Conservation (phyloP, 2,888 invertebrate genomes). For the Sminthurinus aureus region DNA sequence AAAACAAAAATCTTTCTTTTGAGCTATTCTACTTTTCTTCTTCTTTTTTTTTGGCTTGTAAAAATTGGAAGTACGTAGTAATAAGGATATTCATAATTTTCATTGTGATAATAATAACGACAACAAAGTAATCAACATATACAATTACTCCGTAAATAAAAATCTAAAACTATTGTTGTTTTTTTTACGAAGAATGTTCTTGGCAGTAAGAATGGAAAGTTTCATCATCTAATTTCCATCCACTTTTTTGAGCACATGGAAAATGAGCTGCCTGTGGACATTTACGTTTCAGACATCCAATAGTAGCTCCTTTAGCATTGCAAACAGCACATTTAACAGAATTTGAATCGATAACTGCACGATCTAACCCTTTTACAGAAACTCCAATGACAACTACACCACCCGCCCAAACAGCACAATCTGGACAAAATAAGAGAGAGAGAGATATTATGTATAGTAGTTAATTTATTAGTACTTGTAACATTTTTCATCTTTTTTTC, state of each 20-base stretch:
- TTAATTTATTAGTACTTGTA: background rate
- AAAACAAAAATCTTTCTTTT: too few relatives aligned
- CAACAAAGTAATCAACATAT: background rate
- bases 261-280: slow-evolving; percentile 56
- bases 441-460: too few relatives aligned
- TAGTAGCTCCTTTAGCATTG: slow-evolving; percentile 51
- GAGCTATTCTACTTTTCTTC: too few relatives aligned
- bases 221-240: slow-evolving; percentile 54
- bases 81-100: background rate
- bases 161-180: slow-evolving; percentile 1
- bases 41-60: too few relatives aligned
- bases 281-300: slow-evolving; percentile 53
- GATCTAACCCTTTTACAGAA: slow-evolving; percentile 51
- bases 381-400: slow-evolving; percentile 52
- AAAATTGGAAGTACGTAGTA: background rate
- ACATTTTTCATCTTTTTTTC: background rate
- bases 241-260: slow-evolving; percentile 52
- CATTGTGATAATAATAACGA: background rate
- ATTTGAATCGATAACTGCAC: slow-evolving; percentile 49
- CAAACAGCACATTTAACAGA: slow-evolving; percentile 52
- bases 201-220: slow-evolving; percentile 57
- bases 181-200: slow-evolving; percentile 42
- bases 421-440: slow-evolving; percentile 39
- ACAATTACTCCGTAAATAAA: background rate
- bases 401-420: slow-evolving; percentile 58